These are phyloP conservation scores for Rhabdomys pumilio DNA, from an alignment of 2,797 vertebrate genomes.

Conservation along the genomic window DNA sequence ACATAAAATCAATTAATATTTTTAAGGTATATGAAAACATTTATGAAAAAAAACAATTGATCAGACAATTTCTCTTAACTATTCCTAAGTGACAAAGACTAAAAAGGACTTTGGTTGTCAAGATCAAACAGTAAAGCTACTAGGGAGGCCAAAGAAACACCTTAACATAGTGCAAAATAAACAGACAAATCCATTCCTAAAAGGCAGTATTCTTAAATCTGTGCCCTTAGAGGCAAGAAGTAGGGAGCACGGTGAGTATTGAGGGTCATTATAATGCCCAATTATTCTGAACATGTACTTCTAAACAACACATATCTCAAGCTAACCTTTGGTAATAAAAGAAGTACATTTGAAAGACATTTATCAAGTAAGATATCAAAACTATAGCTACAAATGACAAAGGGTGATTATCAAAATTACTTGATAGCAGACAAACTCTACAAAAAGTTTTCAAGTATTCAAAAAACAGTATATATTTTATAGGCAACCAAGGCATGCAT, in stretches of 20 bases:
- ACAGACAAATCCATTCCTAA: not conserved
- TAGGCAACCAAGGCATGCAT: not conserved
- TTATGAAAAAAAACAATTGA: constrained; percentile 28
- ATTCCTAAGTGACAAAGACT: constrained; percentile 25
- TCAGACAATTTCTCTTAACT: constrained; percentile 39
- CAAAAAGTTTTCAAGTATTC: not conserved
- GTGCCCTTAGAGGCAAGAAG: not conserved
- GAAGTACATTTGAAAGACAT: not conserved
- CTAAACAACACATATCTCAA: constrained; percentile 19
- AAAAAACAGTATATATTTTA: not conserved
- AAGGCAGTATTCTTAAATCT: constrained; percentile 14
- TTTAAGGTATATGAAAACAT: constrained; percentile 33
- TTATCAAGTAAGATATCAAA: constrained; percentile 46
- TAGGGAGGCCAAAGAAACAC: not conserved
- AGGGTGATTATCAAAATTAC: not conserved
- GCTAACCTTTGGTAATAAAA: constrained; percentile 4
- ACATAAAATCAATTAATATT: not conserved
- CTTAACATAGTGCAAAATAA: not conserved
- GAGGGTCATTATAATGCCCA: not conserved
- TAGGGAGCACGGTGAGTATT: not conserved
- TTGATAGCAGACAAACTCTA: not conserved
- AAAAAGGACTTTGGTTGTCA: not conserved
- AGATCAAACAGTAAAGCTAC: constrained; percentile 22
- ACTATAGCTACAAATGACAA: not conserved
- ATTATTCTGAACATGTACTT: not conserved